These are phyloP conservation scores for Chaenodraco wilsoni DNA, from an alignment of 2,797 vertebrate species.

Conservation along the genomic window DNA sequence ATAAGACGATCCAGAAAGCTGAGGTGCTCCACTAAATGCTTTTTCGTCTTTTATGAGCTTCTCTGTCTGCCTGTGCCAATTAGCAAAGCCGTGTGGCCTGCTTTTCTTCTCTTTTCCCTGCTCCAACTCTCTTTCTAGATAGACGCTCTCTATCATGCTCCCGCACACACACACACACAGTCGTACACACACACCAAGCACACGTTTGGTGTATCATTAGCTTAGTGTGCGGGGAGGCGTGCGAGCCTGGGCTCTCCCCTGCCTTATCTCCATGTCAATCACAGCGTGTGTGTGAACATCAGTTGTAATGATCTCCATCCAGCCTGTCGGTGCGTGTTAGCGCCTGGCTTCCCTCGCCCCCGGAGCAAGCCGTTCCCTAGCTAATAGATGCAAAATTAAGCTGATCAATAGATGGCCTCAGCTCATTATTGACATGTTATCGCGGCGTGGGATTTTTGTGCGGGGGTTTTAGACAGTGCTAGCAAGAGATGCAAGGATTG, in stretches of 20 bases:
- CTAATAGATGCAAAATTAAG: constrained; percentile 87
- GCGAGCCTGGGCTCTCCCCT: constrained; percentile 76
- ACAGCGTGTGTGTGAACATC: constrained; percentile 84
- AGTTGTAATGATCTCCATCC: constrained; percentile 85
- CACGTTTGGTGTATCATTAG: constrained; percentile 83
- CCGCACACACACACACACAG: constrained; percentile 25
- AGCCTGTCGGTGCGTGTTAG: constrained; percentile 83
- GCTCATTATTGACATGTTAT: constrained; percentile 85
- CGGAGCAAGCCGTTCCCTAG: constrained; percentile 81
- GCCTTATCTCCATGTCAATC: constrained; percentile 85
- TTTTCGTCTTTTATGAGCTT: constrained; percentile 74
- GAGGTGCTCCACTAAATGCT: constrained; percentile 77
- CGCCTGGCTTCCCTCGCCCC: constrained; percentile 80
- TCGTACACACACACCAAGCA: constrained; percentile 62
- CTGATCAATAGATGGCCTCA: constrained; percentile 85
- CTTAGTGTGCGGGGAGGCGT: constrained; percentile 81
- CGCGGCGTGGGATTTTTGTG: constrained; percentile 82
- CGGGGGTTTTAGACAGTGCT: constrained; percentile 59
- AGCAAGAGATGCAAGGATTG: constrained; percentile 54
- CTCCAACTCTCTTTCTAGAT: constrained; percentile 69
- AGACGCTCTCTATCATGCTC: constrained; percentile 57
- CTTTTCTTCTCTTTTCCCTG: constrained; percentile 71
- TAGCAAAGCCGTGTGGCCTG: constrained; percentile 81
- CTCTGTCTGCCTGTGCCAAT: constrained; percentile 80
- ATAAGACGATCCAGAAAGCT: constrained; percentile 72